Conservation (phyloP, 2,113 vertebrate genomes). For the Anseranas semipalmata region DNA sequence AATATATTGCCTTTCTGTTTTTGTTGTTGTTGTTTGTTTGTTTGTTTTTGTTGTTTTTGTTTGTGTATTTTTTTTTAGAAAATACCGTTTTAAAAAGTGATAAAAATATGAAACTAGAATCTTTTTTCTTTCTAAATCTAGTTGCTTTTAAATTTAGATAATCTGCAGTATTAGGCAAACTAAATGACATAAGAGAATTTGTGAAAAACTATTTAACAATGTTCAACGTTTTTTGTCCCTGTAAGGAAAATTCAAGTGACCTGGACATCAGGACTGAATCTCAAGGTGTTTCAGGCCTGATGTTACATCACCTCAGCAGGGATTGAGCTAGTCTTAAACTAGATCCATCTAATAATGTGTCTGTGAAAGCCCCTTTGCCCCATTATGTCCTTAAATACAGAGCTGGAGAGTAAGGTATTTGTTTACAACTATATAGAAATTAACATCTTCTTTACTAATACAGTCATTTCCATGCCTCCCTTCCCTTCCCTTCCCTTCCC, state of each 20-base stretch:
- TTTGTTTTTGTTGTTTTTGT: background rate
- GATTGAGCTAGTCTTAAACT: background rate
- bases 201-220: background rate
- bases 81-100: background rate
- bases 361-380: background rate
- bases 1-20: rapidly evolving
- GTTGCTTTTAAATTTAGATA: background rate
- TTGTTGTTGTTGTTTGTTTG: background rate
- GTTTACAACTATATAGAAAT: background rate
- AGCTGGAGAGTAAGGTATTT: background rate
- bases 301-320: rapidly evolving
- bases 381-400: background rate
- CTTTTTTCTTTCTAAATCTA: background rate
- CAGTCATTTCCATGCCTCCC: background rate
- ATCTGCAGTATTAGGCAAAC: background rate
- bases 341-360: background rate
- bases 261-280: background rate
- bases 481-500: background rate
- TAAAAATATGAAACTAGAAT: background rate
- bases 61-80: background rate
- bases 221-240: background rate
- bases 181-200: background rate
- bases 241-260: background rate
- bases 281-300: background rate
- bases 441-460: background rate